Conservation (phyloP, 37 sponge, comb jelly and placozoan genomes). For the Petrosia ficiformis region DNA sequence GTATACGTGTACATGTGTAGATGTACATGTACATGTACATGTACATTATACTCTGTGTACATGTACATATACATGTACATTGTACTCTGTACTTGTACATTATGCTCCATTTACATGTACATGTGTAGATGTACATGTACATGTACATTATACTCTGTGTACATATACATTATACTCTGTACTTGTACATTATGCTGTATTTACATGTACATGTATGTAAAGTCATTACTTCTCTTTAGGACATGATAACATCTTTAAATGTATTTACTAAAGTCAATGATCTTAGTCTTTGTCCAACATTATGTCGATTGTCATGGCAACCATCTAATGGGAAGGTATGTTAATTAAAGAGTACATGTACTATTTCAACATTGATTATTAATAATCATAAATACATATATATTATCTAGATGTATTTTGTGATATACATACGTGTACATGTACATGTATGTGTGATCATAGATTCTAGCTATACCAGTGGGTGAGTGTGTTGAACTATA, state of each 20-base stretch:
- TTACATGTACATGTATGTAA: not conserved
- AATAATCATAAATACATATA: too few relatives aligned
- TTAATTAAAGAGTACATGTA: too few relatives aligned
- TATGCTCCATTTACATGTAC: not conserved
- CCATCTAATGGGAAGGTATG: constrained; percentile 49
- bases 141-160: not conserved
- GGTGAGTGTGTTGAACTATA: not conserved
- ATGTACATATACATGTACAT: not conserved
- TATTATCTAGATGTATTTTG: too few relatives aligned
- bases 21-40: too few relatives aligned
- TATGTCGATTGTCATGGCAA: constrained; percentile 64
- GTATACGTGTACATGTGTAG: too few relatives aligned
- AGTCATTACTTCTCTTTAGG: not conserved
- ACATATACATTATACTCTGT: not conserved
- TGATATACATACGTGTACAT: too few relatives aligned
- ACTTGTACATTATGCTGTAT: not conserved
- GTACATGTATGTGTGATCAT: not conserved
- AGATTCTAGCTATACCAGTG: not conserved
- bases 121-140: not conserved
- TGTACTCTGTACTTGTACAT: not conserved
- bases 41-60: not conserved
- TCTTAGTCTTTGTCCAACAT: constrained; percentile 18
- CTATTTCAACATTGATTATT: too few relatives aligned
- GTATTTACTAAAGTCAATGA: constrained; percentile 57
- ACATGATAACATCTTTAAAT: not conserved